Evolutionary conservation across 1,140 invertebrate species (phyloP), one percentile per base, ranked within the genome.

Genomic region (Calephelis virginiensis): DNA sequence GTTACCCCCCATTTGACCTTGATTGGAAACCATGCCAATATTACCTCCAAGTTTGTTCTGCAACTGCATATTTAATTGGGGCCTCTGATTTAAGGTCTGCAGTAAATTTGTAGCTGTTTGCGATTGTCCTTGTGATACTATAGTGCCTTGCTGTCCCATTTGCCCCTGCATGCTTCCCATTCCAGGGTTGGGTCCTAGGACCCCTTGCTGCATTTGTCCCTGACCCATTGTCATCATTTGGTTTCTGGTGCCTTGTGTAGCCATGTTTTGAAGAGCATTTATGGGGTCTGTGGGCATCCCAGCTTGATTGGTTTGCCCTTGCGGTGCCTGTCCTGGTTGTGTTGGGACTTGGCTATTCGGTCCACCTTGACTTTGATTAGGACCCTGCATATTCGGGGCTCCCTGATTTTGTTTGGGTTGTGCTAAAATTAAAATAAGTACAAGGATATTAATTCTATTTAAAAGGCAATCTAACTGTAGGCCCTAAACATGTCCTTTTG

Each of bases 211-310:
- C 92, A 93, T 93, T 75, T 93, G 89, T 40, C 92, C 92, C 78
- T 94, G 87, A 0, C 89, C 83, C 86, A 92, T 92, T 68, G 89
- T 91, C 85, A 92, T 92, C 85, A 80, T 92, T 81, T 72, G 92
- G 62, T 91, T 89, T 61, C 89, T 76, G 5, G 87, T 87, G 0
- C 86, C 90, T 85, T 97, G 96, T 70, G 95, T 94, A 2, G 97
- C 96, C 63, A 97, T 90, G 75, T 94, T 97, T 82, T 97, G 96
- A 13, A 98, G 83, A 11, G 97, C 97, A 85, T 96, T 97, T 70
- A 98, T 95, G 0, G 97, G 97, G 89, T 97, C 96, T 50, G 94
- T 94, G 46, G 91, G 90, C 85, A 94, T 92, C n/a, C 92, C 92
- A 84, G 92, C 68, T 80, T 91, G 74, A 76, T 74, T 79, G 80